These are phyloP conservation scores for Rhea americana DNA, from an alignment of 2,113 vertebrate genomes.

Conservation along the genomic window DNA sequence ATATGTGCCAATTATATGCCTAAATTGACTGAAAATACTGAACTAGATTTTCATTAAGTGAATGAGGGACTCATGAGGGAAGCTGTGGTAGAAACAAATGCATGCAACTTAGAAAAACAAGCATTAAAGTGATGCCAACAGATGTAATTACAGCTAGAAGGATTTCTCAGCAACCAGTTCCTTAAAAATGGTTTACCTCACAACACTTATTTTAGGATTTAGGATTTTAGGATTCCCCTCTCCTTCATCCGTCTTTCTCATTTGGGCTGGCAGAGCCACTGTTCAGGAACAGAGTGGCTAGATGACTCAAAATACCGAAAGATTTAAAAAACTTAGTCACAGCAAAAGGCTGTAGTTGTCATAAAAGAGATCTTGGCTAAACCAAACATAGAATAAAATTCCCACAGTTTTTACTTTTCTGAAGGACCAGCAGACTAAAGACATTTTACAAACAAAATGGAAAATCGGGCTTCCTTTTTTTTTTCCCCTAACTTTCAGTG, in stretches of 20 bases:
- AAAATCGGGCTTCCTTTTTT: not conserved
- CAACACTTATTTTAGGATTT: no score
- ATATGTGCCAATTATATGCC: no score
- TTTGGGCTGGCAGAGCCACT: not conserved
- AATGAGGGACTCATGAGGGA: not conserved
- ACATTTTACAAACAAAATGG: not conserved
- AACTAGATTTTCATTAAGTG: not conserved
- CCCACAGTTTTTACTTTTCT: not conserved
- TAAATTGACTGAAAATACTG: not conserved
- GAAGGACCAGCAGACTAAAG: not conserved
- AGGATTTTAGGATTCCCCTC: not conserved
- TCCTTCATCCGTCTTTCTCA: not conserved
- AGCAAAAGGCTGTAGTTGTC: not conserved
- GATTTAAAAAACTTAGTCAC: not conserved
- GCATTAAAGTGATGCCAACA: not conserved
- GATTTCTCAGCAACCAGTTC: not conserved
- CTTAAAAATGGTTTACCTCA: not conserved
- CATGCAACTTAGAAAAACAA: not conserved
- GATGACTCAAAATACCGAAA: not conserved
- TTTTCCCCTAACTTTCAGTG: not conserved
- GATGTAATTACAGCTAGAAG: not conserved
- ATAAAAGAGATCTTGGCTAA: not conserved
- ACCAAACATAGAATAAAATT: not conserved
- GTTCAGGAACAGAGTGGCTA: not conserved
- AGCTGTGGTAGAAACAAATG: not conserved